Evolutionary conservation across 1,140 invertebrate genomes (phyloP), one percentile per base, ranked within the genome.

Genomic region (Chrysomallon squamiferum): DNA sequence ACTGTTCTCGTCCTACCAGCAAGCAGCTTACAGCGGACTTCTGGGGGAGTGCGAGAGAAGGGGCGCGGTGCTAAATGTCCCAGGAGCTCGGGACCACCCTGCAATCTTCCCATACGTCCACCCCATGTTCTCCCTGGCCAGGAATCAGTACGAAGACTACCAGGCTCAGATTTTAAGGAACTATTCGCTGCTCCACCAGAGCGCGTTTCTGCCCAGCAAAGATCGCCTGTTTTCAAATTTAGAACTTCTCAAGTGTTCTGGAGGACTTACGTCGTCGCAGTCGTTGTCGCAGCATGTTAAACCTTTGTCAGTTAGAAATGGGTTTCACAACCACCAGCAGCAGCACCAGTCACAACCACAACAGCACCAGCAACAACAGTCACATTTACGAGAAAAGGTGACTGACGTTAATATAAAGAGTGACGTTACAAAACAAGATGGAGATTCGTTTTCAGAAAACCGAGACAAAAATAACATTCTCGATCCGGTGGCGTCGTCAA

Each of bases 91-190:
- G n/a, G 47, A 52, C 25, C 58, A 60, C 33, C 41, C 43, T 1
- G 41, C 54, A 7, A 27, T 62, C 29, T 56, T 62, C 11, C 61
- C 73, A 0, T 69, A 65, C 18, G 59, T 78, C 2, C 78, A 80
- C 41, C 78, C 78, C 0, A 76, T 76, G 11, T 80, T 80, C 61
- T 65, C 72, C n/a, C 45, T 76, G 27, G 72, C 73, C 0, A 20
- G 76, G 27, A 59, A 65, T 5, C 57, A 70, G 2, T 41, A 61
- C 27, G 74, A 78, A 7, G 78, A 80, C 15, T 80, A 80, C 58
- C 72, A 76, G 27, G 59, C 66, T 0, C 75, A 78, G 47, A 43
- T 80, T 6, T 50, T 80, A 18, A 61, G 74, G 20, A 74, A 74
- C 61, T 68, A 74, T 30, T 71, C 76, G 0, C 49, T 72, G 1